Evolutionary conservation across 1,140 invertebrate species (phyloP).

Genomic region (Euura saliciscinereae): DNA sequence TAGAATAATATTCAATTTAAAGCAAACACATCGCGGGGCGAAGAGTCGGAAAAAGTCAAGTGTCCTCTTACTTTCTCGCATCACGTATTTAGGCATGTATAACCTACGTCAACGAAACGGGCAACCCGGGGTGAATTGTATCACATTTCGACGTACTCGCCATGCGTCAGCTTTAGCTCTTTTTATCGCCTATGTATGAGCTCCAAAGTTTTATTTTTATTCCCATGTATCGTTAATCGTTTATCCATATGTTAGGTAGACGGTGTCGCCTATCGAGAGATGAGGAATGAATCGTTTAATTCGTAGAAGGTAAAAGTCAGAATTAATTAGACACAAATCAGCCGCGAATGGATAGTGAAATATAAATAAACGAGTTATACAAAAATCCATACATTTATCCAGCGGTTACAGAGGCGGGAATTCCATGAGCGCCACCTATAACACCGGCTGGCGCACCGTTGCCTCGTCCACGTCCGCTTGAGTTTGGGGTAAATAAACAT

Average conservation of each 20-base stretch:
- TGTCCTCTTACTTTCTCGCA: neutral
- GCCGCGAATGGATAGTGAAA: neutral
- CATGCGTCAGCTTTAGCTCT: no score
- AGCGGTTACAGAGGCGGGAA: neutral
- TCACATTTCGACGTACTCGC: no score
- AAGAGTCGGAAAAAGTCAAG: neutral
- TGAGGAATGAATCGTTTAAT: slow-evolving; percentile 7
- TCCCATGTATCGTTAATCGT: no score
- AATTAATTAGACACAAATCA: slow-evolving; percentile 1
- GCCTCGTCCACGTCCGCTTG: neutral
- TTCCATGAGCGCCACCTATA: neutral
- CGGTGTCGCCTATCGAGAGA: neutral
- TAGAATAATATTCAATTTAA: neutral
- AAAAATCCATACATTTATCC: neutral
- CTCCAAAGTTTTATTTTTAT: no score
- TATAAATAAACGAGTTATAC: neutral
- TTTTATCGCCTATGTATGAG: no score
- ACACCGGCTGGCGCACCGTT: no score
- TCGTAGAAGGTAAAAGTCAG: slow-evolving; percentile 1
- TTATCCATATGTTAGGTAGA: no score
- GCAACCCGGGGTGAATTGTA: no score
- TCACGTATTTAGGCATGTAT: neutral
- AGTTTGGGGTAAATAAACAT: neutral
- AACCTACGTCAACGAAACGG: no score
- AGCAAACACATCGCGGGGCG: neutral